phyloP scores from a whole-genome alignment of 2,797 vertebrate genomes.

The Carcharodon carcharias region DNA sequence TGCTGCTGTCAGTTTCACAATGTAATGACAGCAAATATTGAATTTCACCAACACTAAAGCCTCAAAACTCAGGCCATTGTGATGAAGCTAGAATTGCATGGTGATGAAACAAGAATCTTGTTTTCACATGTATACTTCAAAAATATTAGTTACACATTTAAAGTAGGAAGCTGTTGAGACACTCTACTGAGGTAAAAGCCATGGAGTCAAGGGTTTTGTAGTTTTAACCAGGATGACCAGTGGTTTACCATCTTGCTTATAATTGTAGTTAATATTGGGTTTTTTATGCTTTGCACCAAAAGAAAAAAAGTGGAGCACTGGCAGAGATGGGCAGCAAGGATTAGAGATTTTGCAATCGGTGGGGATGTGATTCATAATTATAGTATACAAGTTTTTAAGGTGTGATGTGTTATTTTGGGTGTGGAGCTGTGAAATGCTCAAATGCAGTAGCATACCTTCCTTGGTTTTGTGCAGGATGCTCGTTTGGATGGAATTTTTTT shows the following conservation, averaged over 20 bases:
- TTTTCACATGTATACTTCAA: not conserved
- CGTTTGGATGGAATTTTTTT: not conserved
- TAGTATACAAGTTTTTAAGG: not conserved
- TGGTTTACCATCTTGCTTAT: not conserved
- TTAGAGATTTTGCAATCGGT: not conserved
- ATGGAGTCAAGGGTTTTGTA: not conserved
- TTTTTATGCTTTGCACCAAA: not conserved
- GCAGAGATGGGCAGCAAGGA: not conserved
- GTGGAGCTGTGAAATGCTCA: not conserved
- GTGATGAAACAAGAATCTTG: not conserved
- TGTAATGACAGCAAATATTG: no score
- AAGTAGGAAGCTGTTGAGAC: not conserved
- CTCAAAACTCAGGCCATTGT: not conserved
- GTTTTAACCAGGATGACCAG: not conserved
- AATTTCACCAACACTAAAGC: not conserved
- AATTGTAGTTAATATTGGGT: not conserved
- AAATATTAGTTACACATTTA: not conserved
- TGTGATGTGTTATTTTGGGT: not conserved
- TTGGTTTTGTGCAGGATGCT: not conserved
- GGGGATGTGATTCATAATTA: not conserved
- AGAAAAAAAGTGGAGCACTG: not conserved
- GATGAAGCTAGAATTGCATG: not conserved
- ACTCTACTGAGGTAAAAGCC: not conserved
- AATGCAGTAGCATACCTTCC: not conserved
- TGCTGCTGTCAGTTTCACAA: not conserved